Base-by-base conservation (phyloP, 2,888 invertebrate genomes). In the Callinectes sapidus region DNA sequence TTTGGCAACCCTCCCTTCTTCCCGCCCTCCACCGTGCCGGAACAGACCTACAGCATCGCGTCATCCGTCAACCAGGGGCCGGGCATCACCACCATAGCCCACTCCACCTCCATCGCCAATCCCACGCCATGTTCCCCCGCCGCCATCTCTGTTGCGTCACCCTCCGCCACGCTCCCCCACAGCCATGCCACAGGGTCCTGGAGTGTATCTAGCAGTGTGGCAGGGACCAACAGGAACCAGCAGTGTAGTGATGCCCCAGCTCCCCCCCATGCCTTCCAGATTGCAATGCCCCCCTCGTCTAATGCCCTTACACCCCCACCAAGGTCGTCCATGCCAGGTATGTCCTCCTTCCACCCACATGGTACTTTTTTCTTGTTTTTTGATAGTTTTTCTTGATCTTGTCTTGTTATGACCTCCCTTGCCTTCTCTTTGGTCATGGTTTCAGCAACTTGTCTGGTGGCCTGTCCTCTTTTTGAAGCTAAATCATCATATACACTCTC, bases 1-100 rank as follows among this genome's bases (percentile, higher is more conserved):
- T 94, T 94, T 39, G 87, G 91, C 18, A 89, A 90, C 77, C 92
- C 92, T 42, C 94, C 94, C 5, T 94, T 94, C 91, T 92, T 92
- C 81, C 94, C 94, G 13, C 94, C 94, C 87, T 94, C 94, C 8
- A 94, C 94, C 35, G 35, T 94, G 14, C 92, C 92, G 5, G 94
- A 94, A 10, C 94, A 94, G 85, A 54, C 92, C n/a, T 61, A 55
- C 92, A 92, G 90, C 42, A 85, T 92, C 35, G 39, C 85, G 10
- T 32, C 89, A 0, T 85, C 39, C 35, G 89, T 85, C 28, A 85
- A 39, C 35, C 89, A 92, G 77, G 89, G 16, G 0, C 28, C 89
- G 10, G n/a, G 42, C 13, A 42, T 85, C 16, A 48, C 92, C 55
- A 92, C 39, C 54, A 39, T 92, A n/a, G 85, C 89, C 16, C 92